A percentile compares a stretch with the other conserved stretches of the same genome.
Conservation (phyloP, 2,113 vertebrate species). For the Tauraco erythrolophus region DNA sequence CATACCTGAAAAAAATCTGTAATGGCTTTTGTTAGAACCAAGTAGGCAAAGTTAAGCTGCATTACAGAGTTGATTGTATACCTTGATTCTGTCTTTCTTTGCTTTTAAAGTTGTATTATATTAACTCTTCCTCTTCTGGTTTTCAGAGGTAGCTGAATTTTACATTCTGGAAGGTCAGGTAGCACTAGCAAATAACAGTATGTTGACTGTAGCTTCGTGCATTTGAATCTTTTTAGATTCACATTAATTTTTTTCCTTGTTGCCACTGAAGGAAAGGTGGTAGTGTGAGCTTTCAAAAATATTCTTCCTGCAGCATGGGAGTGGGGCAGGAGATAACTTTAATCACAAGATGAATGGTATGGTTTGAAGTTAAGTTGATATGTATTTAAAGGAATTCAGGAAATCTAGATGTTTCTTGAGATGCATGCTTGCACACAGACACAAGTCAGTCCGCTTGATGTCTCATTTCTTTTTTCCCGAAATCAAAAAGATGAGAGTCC, state of each 20-base stretch:
- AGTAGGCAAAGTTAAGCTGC: not conserved
- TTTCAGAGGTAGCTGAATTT: constrained; percentile 26
- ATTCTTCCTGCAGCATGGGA: not conserved
- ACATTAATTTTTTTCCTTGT: not conserved
- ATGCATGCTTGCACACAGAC: not conserved
- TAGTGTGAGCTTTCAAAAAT: not conserved
- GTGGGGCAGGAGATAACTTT: not conserved
- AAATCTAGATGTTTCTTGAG: not conserved
- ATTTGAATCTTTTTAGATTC: not conserved
- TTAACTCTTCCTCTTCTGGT: not conserved
- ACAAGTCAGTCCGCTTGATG: not conserved
- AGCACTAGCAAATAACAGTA: not conserved
- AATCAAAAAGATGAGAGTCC: not conserved
- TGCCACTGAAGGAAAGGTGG: not conserved
- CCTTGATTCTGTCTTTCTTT: not conserved
- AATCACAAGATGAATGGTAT: not conserved
- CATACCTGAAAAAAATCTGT: not conserved
- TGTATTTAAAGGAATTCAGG: not conserved
- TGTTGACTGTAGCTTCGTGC: not conserved
- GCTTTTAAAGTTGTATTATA: not conserved
- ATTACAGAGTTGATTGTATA: not conserved
- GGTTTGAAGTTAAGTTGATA: not conserved
- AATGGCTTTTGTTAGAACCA: not conserved
- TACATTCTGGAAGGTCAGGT: not conserved
- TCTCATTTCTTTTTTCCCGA: not conserved